Evolutionary conservation across 2,888 invertebrate genomes (phyloP), one percentile per base, ranked within the genome.

Genomic region (Mystacides longicornis): DNA sequence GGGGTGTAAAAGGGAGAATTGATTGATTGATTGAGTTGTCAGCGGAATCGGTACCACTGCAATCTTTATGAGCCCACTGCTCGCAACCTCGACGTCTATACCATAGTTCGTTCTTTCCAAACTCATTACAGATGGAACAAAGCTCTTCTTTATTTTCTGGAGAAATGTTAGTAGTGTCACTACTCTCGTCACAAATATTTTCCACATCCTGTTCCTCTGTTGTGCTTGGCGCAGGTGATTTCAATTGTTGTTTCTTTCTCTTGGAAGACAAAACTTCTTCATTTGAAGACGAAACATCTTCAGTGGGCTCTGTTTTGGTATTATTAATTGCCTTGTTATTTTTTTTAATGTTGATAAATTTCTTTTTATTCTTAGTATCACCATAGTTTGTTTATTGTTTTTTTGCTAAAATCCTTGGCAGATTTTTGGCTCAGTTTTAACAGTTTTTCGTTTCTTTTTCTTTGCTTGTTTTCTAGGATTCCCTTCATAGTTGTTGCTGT

Each of bases 401-500:
- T 11, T 27, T 11, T 11, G n/a, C n/a, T n/a, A n/a, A n/a, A n/a
- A n/a, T n/a, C n/a, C n/a, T n/a, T n/a, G n/a, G n/a, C n/a, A n/a
- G n/a, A n/a, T n/a, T n/a, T n/a, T n/a, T n/a, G n/a, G n/a, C n/a
- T n/a, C n/a, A n/a, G n/a, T n/a, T n/a, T 43, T 11, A 4, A 43
- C 43, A 22, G n/a, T 16, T 23, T 59, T 56, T 47, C 57, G 58
- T 60, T 62, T 61, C 56, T 57, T 52, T 47, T 46, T 18, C 43
- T 52, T 42, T 60, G 58, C 58, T 58, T 62, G 54, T 58, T 42
- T 60, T 63, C 1, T 47, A 65, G 58, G 51, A 50, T 61, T 54
- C 64, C 62, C 63, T 66, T 66, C 1, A 62, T 2, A 59, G 65
- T 64, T 22, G 66, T 67, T 56, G 62, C 63, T 46, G 64, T 66